Percentiles rank a stretch among this genome's conserved stretches.
These are phyloP conservation scores for Malurus leucopterus DNA, from an alignment of 2,797 vertebrate species.

Conservation along the genomic window DNA sequence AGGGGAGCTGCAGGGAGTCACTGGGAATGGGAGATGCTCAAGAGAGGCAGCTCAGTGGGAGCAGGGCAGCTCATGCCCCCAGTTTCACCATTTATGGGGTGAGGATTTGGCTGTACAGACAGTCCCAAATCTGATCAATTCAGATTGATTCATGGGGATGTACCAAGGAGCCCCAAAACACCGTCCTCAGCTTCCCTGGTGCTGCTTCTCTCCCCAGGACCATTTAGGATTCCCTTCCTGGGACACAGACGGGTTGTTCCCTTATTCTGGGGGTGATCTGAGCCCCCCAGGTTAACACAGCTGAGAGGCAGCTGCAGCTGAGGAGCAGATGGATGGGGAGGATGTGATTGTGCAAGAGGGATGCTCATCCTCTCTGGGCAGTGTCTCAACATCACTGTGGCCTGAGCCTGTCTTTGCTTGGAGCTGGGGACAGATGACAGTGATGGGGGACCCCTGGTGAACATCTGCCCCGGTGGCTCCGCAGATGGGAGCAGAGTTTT, in stretches of 20 bases:
- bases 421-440: neutral
- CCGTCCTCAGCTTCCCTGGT: fast-evolving
- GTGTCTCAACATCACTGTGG: fast-evolving
- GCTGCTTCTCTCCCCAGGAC: neutral
- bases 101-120: neutral
- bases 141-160: fast-evolving
- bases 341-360: neutral
- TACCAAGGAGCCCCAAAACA: neutral
- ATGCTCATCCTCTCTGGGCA: neutral
- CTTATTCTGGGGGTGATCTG: neutral
- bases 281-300: neutral
- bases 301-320: fast-evolving
- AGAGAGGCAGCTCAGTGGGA: neutral
- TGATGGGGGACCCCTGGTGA: neutral
- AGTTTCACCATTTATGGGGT: neutral
- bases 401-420: fast-evolving
- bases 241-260: neutral
- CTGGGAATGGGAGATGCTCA: neutral
- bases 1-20: neutral
- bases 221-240: neutral
- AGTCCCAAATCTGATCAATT: neutral
- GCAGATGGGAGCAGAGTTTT: neutral
- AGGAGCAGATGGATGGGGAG: neutral
- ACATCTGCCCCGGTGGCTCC: neutral
- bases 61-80: neutral